Conservation (phyloP, 2,888 invertebrate genomes). For the Drosophila neonasuta region DNA sequence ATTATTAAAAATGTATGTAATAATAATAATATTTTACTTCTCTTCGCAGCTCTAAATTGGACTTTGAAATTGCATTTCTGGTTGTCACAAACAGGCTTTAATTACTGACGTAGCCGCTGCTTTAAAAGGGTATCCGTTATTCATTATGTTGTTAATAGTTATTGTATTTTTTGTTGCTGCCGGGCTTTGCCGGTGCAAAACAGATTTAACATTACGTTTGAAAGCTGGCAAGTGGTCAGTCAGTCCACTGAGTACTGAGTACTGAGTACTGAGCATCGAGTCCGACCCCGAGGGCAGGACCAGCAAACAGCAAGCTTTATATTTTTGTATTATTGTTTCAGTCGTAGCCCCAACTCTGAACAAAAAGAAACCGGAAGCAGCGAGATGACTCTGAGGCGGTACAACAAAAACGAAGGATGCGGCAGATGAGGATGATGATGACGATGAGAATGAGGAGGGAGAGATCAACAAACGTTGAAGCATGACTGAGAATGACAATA, state of each 20-base stretch:
- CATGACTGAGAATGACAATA: constrained; percentile 64
- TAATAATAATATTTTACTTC: too few species aligned
- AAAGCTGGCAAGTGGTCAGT: constrained; percentile 66
- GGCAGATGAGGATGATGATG: too few species aligned
- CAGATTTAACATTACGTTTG: constrained; percentile 56
- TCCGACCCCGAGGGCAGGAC: constrained; percentile 32
- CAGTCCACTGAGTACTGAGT: constrained; percentile 43
- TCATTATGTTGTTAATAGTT: constrained; percentile 8
- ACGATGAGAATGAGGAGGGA: constrained; percentile 8
- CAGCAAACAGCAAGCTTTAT: constrained; percentile 46
- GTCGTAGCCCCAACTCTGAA: constrained; percentile 27
- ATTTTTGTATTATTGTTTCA: constrained; percentile 63
- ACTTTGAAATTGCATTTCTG: too few species aligned
- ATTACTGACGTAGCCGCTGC: neutral
- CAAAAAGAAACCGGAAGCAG: constrained; percentile 29
- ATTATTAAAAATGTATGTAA: too few species aligned
- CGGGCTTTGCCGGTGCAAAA: constrained; percentile 51
- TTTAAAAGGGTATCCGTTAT: constrained; percentile 33
- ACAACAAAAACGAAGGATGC: constrained; percentile 29
- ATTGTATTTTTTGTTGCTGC: constrained; percentile 24
- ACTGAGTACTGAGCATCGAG: neutral
- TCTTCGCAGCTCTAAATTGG: too few species aligned
- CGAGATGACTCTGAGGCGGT: constrained; percentile 35
- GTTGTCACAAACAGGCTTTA: neutral
- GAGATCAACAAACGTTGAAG: constrained; percentile 59